These are phyloP conservation scores for Montipora efflorescens DNA, from an alignment of 64 coral and sea anemone species.

Conservation along the genomic window DNA sequence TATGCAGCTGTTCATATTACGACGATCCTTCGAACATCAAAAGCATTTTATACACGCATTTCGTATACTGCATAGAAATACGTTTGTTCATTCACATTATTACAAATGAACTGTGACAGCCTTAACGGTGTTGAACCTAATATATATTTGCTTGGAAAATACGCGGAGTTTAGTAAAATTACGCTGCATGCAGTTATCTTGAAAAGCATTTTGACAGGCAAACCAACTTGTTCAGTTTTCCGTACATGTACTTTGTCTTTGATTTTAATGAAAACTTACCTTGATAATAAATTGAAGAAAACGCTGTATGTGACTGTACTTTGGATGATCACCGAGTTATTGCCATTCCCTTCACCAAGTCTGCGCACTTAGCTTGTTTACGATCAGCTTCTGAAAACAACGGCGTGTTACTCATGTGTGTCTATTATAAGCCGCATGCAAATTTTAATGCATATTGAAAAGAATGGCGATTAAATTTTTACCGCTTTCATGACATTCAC, in stretches of 20 bases:
- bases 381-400: not conserved
- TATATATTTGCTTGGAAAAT: too few species aligned
- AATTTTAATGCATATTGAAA: not conserved
- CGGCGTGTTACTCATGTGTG: not conserved
- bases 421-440: conserved; percentile 6
- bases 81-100: too few species aligned
- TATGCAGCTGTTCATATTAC: too few species aligned
- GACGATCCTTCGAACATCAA: too few species aligned
- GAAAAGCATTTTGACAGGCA: not conserved
- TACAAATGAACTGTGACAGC: too few species aligned
- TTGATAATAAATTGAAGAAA: not conserved
- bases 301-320: not conserved
- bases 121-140: too few species aligned
- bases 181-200: too few species aligned
- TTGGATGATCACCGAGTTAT: not conserved
- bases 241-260: not conserved
- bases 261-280: not conserved
- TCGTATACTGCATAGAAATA: too few species aligned
- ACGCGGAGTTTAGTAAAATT: too few species aligned
- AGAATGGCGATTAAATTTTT: conserved; percentile 12
- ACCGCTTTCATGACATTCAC: not conserved
- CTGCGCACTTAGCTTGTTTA: conserved; percentile 13
- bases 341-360: not conserved
- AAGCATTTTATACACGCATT: too few species aligned
- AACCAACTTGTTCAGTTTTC: too few species aligned